Evolutionary conservation across 1,140 invertebrate species (phyloP), one percentile per base, ranked within the genome.

Genomic region (Apis dorsata): DNA sequence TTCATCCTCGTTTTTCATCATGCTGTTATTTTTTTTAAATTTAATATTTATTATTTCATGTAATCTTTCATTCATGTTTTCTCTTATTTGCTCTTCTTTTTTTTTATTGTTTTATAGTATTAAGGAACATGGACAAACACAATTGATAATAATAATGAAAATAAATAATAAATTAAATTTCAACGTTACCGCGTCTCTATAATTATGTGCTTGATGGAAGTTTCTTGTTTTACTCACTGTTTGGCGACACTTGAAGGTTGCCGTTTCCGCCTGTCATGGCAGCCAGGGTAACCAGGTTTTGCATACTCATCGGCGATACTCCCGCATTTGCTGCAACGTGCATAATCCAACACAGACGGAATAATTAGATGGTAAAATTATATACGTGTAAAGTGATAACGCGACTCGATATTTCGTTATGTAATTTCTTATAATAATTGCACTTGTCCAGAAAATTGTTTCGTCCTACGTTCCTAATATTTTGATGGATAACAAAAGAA

Each of bases 221-320:
- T 79, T 74, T 73, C 72, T 66, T 19, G 34, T 59, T 59, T 82
- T 90, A 94, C 92, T 94, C 91, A 95, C 95, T 95, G 92, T 94
- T 94, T 89, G 95, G 94, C 83, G 95, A 94, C 81, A 95, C 94
- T 89, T 95, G 94, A 86, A 95, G 94, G 83, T 93, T 93, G 87
- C 79, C 77, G 44, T 94, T 95, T 84, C 94, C 95, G 85, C 94
- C 95, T 73, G 97, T 96, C 95, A 98, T 98, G 17, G 97, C 97
- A 57, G 98, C 97, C 86, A 98, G 94, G 51, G 97, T 97, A 78
- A 98, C 97, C 89, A 99, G 93, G 93, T 98, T 98, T 94, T 98
- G 98, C 93, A 98, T 96, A 85, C 97, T 97, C 94, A 98, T 97
- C 44, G 97, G 97, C 86, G 96, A 96, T 90, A 97, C 92, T 90